Evolutionary conservation across 2,888 invertebrate species (phyloP), one percentile per base, ranked within the genome.

Genomic region (Clanis bilineata): DNA sequence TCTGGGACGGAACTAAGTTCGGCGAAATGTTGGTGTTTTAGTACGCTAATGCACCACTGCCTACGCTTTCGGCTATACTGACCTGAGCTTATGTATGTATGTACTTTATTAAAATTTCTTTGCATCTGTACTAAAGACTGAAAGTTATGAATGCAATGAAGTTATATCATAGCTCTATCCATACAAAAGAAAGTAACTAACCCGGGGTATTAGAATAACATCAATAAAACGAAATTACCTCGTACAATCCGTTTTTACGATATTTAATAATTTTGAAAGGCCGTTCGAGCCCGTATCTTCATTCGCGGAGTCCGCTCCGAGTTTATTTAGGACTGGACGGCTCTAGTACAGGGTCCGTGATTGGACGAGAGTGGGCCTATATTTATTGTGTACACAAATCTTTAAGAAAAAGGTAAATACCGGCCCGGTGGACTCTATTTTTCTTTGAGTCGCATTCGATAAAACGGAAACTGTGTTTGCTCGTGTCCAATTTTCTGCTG

Each of bases 361-460:
- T 88, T 88, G 87, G 85, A 77, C 79, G 72, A 69, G 75, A 79
- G 73, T 71, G 73, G 71, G 59, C 72, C 73, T 74, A 72, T 83
- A 80, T 86, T 85, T 85, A 82, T 85, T 83, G 81, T 82, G 81
- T 82, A 84, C 83, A 86, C 83, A 88, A 85, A 87, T 86, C 82
- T 83, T 80, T 81, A 80, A 80, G 82, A 80, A 82, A 74, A 82
- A 79, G 74, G 80, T 82, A 83, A 80, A 80, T 77, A 81, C 70
- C 67, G 68, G 62, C 62, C 65, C 72, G 68, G 72, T 69, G 68
- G 67, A 60, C 69, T 67, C 71, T 71, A 69, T 73, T 70, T 74
- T 77, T 72, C 69, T 69, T 62, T 64, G 64, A 68, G 70, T 72
- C 72, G 71, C 72, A 70, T 72, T 76, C 67, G 68, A 70, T 69